A percentile compares a stretch with the other conserved stretches of the same genome.
Conservation (phyloP, 2,888 invertebrate genomes). For the Apamea monoglypha region DNA sequence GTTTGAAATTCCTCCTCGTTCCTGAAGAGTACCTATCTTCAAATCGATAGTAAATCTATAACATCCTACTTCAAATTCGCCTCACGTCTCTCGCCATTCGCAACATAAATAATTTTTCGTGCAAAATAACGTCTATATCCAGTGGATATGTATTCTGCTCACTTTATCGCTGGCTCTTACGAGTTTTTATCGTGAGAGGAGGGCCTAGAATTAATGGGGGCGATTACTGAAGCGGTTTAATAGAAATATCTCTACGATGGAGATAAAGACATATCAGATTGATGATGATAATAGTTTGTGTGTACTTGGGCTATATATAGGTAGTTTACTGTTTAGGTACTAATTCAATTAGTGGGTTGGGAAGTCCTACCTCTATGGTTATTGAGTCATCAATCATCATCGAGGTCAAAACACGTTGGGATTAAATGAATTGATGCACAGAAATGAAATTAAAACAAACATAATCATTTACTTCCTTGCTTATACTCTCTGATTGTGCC, state of each 20-base stretch:
- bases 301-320: not conserved
- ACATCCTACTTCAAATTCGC: conserved; percentile 44
- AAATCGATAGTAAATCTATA: conserved; percentile 59
- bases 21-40: conserved; percentile 45
- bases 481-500: not conserved
- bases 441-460: not conserved
- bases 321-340: conserved; percentile 1
- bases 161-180: conserved; percentile 52
- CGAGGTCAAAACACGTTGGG: not conserved
- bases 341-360: conserved; percentile 30
- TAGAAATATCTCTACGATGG: conserved; percentile 75
- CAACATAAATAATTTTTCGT: conserved; percentile 62
- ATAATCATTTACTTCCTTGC: not conserved
- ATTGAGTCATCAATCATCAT: conserved; percentile 2
- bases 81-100: conserved; percentile 48
- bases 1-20: conserved; percentile 19
- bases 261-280: conserved; percentile 48
- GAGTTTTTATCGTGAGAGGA: conserved; percentile 47
- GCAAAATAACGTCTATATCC: conserved; percentile 58
- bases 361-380: not conserved
- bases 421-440: not conserved
- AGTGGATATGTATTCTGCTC: conserved; percentile 53
- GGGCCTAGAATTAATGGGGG: conserved; percentile 50
- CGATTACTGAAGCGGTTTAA: conserved; percentile 72
- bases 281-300: conserved; percentile 28